phyloP scores from a whole-genome alignment of 2,888 invertebrate genomes.

The Aspidapion aeneum region DNA sequence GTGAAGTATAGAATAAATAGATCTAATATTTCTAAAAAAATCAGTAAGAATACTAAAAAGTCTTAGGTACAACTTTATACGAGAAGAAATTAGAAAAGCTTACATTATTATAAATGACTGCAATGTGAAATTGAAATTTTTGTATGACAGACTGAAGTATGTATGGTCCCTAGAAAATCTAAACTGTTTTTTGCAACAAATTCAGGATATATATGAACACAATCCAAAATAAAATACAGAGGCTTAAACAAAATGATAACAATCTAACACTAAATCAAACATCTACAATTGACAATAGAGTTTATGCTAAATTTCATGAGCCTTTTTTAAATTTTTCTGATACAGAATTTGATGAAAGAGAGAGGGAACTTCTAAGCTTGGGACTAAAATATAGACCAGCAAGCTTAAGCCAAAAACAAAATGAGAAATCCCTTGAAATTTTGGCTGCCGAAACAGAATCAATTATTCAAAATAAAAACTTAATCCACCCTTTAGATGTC shows the following conservation, averaged over 20 bases:
- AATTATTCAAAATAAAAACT: background rate
- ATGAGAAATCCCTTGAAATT: conserved; percentile 34
- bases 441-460: background rate
- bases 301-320: too few relatives aligned
- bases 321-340: background rate
- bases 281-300: background rate
- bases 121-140: background rate
- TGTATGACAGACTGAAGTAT: background rate
- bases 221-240: background rate
- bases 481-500: background rate
- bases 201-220: background rate
- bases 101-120: background rate
- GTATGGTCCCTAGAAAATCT: background rate
- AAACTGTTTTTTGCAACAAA: background rate
- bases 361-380: conserved; percentile 11
- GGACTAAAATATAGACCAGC: conserved; percentile 35
- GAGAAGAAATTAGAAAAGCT: background rate
- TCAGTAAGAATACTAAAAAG: background rate
- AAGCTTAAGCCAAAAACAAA: conserved; percentile 45
- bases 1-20: background rate
- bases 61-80: background rate
- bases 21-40: background rate
- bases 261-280: background rate
- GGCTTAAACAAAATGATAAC: background rate
- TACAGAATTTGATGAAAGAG: background rate